Evolutionary conservation across 2,888 invertebrate species (phyloP).

Genomic region (Cataglyphis altisquamis): DNA sequence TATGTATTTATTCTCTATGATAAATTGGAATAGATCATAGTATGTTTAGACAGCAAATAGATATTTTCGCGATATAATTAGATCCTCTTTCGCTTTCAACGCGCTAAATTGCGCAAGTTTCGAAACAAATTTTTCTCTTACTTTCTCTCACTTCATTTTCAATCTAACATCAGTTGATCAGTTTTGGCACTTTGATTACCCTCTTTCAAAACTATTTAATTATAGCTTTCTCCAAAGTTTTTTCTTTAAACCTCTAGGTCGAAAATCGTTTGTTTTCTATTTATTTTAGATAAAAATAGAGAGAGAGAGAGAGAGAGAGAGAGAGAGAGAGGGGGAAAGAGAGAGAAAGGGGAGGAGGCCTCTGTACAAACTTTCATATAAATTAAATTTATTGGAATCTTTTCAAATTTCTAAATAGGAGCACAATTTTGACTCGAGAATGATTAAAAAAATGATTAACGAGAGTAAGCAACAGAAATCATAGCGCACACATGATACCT

Average conservation of each 20-base stretch:
- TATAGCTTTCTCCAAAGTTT: neutral
- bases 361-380: neutral
- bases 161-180: neutral
- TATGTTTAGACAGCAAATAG: neutral
- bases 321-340: no score
- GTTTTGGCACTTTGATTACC: neutral
- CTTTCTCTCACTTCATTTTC: neutral
- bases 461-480: conserved; percentile 21
- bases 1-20: neutral
- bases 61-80: neutral
- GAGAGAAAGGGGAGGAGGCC: no score
- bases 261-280: neutral
- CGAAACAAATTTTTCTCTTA: neutral
- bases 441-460: conserved; percentile 20
- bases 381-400: neutral
- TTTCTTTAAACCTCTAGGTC: neutral
- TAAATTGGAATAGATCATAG: neutral
- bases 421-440: neutral
- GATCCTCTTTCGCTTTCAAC: neutral
- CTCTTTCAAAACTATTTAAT: neutral
- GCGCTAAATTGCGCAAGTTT: neutral
- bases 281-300: neutral
- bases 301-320: no score
- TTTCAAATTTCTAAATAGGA: neutral
- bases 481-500: neutral